phyloP scores from a whole-genome alignment of 2,797 vertebrate genomes.

The Semotilus atromaculatus region DNA sequence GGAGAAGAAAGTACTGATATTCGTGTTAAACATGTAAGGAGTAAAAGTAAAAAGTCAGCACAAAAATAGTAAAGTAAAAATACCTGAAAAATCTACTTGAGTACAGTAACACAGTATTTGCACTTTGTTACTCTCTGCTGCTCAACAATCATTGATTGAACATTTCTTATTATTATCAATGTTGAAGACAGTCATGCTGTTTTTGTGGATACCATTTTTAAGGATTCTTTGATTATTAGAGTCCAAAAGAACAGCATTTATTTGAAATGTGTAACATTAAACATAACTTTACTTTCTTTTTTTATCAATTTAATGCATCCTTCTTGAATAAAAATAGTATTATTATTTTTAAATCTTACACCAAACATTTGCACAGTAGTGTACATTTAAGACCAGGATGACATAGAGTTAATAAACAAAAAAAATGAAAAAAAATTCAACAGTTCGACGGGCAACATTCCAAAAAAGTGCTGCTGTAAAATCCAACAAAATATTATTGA shows the following conservation, averaged over 20 bases:
- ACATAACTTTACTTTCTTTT: background rate
- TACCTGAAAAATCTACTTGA: too few species aligned
- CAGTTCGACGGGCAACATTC: background rate
- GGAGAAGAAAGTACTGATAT: too few species aligned
- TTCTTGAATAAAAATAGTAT: too few species aligned
- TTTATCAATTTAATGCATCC: background rate
- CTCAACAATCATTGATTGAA: background rate
- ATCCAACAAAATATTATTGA: conserved; percentile 69
- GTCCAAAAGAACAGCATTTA: background rate
- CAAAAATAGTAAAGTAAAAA: too few species aligned
- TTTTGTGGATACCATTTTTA: background rate
- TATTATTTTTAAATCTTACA: too few species aligned
- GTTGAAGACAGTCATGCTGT: background rate
- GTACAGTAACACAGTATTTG: too few species aligned
- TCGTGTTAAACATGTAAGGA: too few species aligned
- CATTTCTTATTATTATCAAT: background rate
- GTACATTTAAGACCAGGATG: too few species aligned
- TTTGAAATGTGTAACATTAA: background rate
- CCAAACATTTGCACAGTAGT: background rate
- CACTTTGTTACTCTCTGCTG: too few species aligned
- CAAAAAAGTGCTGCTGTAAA: conserved; percentile 61
- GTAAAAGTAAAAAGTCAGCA: too few species aligned
- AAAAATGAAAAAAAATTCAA: background rate
- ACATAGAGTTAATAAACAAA: background rate
- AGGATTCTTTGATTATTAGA: background rate